phyloP scores from a whole-genome alignment of 64 coral and sea anemone species.

The Anthopleura sola region DNA sequence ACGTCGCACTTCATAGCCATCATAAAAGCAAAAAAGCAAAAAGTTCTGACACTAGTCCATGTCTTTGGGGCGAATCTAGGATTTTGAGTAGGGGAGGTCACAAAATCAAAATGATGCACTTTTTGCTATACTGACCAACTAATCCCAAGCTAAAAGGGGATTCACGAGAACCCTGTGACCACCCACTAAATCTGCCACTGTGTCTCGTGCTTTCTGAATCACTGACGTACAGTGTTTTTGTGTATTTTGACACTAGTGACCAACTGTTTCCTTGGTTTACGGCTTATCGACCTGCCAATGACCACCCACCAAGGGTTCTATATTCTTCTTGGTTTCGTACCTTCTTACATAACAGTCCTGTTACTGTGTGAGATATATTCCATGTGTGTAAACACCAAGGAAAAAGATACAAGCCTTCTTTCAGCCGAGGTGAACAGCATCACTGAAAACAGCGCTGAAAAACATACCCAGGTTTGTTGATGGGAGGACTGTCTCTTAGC shows the following conservation, averaged over 20 bases:
- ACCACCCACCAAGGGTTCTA: neutral
- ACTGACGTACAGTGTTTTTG: neutral
- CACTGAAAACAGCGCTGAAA: neutral
- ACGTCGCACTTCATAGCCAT: too few relatives aligned
- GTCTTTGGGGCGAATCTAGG: too few relatives aligned
- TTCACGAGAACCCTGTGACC: too few relatives aligned
- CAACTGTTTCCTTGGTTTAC: constrained; percentile 10
- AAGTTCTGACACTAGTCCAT: too few relatives aligned
- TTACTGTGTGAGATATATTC: neutral
- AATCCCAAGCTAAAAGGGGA: too few relatives aligned
- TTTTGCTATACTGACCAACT: too few relatives aligned
- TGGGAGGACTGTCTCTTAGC: neutral
- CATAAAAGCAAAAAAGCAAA: too few relatives aligned
- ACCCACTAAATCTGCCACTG: too few relatives aligned
- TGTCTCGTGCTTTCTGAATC: too few relatives aligned
- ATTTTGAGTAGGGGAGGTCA: too few relatives aligned
- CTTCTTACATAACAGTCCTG: neutral
- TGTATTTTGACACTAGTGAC: neutral
- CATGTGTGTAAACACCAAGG: neutral
- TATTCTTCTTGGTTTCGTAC: neutral
- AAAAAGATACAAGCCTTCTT: neutral
- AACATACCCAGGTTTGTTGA: neutral
- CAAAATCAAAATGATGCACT: too few relatives aligned
- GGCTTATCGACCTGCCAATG: neutral
- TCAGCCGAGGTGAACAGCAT: neutral